Evolutionary conservation across 1,140 invertebrate genomes (phyloP).

Genomic region (Brachionus asplanchnoidis): DNA sequence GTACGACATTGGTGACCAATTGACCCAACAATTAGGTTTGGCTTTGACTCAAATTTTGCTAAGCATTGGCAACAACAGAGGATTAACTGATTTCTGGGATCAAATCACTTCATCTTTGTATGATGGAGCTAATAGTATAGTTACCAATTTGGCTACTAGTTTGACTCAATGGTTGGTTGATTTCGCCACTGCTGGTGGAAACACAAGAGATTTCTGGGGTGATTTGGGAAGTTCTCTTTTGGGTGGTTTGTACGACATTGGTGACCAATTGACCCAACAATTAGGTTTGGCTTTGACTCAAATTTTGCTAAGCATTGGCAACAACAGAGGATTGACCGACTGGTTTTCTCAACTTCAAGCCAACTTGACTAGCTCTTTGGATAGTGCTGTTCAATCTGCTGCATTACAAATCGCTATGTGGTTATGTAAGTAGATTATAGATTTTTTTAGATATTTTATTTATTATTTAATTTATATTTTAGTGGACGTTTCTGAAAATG

Average conservation of each 20-base stretch:
- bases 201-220: conserved; percentile 8
- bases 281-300: neutral
- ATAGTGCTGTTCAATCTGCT: conserved; percentile 10
- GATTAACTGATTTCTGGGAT: neutral
- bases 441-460: neutral
- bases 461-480: neutral
- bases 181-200: neutral
- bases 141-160: neutral
- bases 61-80: neutral
- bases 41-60: conserved; percentile 15
- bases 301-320: conserved; percentile 12
- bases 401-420: neutral
- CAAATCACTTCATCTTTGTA: neutral
- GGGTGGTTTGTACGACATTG: neutral
- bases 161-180: neutral
- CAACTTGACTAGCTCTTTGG: neutral
- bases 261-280: neutral
- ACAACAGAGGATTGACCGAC: neutral
- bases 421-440: neutral
- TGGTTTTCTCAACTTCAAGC: conserved; percentile 15
- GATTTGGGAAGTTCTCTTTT: neutral
- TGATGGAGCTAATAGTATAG: neutral
- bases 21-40: neutral
- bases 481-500: conserved; percentile 24
- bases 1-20: neutral